Conservation (phyloP, 2,888 invertebrate species). For the Plebejus argus region DNA sequence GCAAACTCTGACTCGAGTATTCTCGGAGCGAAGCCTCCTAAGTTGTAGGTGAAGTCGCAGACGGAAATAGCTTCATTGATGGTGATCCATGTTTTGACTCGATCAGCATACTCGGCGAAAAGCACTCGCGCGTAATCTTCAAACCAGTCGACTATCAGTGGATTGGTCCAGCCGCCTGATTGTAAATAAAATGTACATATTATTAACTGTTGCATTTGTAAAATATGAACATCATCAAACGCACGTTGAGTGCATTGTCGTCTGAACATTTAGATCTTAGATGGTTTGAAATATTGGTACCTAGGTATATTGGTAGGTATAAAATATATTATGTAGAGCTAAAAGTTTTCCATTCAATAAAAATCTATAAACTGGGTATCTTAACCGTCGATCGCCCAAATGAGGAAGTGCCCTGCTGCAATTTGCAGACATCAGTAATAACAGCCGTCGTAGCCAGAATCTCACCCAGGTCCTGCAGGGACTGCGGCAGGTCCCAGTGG, state of each 20-base stretch:
- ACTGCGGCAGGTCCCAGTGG: slow-evolving; percentile 82
- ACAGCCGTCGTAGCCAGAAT: not conserved
- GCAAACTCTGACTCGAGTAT: not conserved
- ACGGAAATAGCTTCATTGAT: slow-evolving; percentile 83
- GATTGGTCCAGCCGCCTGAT: slow-evolving; percentile 24
- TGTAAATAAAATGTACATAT: slow-evolving; percentile 64
- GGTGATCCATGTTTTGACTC: slow-evolving; percentile 85
- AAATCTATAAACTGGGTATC: no score
- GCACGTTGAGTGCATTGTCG: no score
- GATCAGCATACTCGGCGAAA: slow-evolving; percentile 78
- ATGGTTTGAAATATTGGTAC: no score
- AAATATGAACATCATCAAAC: no score
- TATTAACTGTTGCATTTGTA: slow-evolving; percentile 45
- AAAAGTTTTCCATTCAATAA: no score
- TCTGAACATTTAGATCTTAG: no score
- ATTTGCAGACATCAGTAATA: no score
- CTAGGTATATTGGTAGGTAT: no score
- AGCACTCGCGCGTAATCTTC: slow-evolving; percentile 80
- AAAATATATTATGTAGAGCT: no score
- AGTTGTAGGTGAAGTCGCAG: slow-evolving; percentile 49
- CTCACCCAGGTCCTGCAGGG: slow-evolving; percentile 48
- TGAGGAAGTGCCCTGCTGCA: no score
- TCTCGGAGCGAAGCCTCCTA: not conserved
- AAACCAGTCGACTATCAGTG: slow-evolving; percentile 79
- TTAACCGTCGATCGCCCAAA: no score